Evolutionary conservation across 1,140 invertebrate species (phyloP).

Genomic region (Ridgeia piscesae): DNA sequence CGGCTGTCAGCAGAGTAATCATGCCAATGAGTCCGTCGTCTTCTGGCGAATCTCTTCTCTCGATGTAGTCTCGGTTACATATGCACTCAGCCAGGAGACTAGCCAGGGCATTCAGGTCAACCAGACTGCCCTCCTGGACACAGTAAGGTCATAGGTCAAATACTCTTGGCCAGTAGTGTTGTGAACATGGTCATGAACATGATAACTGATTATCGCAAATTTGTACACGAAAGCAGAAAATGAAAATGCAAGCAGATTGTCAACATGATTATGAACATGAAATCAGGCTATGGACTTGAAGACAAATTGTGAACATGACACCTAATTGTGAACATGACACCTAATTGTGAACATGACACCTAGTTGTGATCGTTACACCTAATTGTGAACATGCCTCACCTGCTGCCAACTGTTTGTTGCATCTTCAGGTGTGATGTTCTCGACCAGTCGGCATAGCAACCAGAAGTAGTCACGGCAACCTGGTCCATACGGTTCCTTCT

Average conservation of each 20-base stretch:
- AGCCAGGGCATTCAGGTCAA: slow-evolving; percentile 77
- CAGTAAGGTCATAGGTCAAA: not conserved
- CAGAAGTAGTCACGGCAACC: slow-evolving; percentile 93
- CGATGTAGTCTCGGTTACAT: slow-evolving; percentile 75
- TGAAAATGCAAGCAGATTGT: not conserved
- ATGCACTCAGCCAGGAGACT: slow-evolving; percentile 75
- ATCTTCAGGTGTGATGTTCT: slow-evolving; percentile 58
- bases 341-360: not conserved
- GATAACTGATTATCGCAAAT: not conserved
- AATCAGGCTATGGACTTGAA: not conserved
- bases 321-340: not conserved
- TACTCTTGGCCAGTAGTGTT: too few relatives aligned
- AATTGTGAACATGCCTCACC: not conserved
- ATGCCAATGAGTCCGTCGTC: slow-evolving; percentile 89
- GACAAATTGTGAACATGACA: not conserved
- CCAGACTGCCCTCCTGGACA: slow-evolving; percentile 64
- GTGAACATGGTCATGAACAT: not conserved
- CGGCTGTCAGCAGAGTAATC: slow-evolving; percentile 80
- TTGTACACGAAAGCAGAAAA: not conserved
- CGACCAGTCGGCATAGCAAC: slow-evolving; percentile 83
- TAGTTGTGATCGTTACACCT: too few relatives aligned
- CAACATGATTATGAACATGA: not conserved
- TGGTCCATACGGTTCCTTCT: slow-evolving; percentile 88
- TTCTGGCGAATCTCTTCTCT: slow-evolving; percentile 75
- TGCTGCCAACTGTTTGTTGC: slow-evolving; percentile 60